These are phyloP conservation scores for Podocnemis expansa DNA, from an alignment of 2,113 vertebrate genomes.

Conservation along the genomic window DNA sequence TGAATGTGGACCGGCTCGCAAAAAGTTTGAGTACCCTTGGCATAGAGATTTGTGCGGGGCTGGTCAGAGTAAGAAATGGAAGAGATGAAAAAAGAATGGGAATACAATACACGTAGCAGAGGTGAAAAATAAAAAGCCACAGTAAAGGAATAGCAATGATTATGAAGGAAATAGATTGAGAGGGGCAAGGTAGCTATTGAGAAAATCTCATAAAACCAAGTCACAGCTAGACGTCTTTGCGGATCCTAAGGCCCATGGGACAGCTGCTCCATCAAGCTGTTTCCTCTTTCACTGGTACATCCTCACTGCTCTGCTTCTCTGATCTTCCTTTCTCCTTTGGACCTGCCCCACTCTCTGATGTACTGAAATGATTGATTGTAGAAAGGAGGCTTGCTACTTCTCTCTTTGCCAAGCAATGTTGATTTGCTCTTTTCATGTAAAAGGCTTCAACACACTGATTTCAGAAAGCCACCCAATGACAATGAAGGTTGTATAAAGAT, in stretches of 20 bases:
- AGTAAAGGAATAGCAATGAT: neutral
- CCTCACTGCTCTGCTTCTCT: neutral
- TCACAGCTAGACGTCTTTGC: neutral
- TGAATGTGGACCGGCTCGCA: too few species aligned
- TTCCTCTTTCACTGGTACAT: neutral
- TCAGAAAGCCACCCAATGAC: neutral
- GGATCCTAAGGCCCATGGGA: neutral
- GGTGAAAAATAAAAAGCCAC: neutral
- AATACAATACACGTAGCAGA: neutral
- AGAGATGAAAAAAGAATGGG: fast-evolving
- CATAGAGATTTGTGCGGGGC: neutral
- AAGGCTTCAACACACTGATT: neutral
- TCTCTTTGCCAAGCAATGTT: fast-evolving
- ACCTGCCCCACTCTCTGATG: neutral
- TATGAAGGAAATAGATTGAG: neutral
- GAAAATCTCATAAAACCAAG: neutral
- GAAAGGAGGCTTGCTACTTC: neutral
- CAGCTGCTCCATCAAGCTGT: neutral
- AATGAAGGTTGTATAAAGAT: neutral
- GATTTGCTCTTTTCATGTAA: neutral
- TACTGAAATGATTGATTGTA: neutral
- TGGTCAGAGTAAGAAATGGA: neutral
- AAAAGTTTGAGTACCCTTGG: too few species aligned
- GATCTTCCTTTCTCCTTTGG: neutral
- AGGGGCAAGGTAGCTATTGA: neutral